Evolutionary conservation across 23 tunicate genomes (phyloP).

Genomic region (Ciona savignyi): DNA sequence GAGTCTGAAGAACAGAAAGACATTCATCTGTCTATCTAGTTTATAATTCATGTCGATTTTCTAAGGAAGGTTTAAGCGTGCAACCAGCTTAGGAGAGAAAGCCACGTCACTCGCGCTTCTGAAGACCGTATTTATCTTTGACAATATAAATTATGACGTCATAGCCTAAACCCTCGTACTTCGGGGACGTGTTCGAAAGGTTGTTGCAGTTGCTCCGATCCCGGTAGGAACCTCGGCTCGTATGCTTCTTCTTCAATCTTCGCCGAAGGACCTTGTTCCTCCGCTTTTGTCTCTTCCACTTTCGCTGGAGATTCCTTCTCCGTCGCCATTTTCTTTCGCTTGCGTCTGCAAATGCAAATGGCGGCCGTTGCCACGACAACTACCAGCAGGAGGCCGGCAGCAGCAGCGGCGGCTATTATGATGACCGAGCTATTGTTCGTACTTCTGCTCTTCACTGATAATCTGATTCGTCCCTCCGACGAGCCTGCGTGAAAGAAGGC

Average conservation of each 20-base stretch:
- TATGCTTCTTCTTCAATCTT: slow-evolving; percentile 1
- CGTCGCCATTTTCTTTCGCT: background rate
- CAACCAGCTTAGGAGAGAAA: too few species aligned
- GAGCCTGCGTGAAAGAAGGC: slow-evolving; percentile 1
- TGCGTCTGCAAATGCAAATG: slow-evolving; percentile 10
- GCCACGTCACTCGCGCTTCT: too few species aligned
- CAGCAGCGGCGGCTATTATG: slow-evolving; percentile 19
- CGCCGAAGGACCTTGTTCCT: background rate
- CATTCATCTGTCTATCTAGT: too few species aligned
- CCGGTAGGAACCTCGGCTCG: slow-evolving; percentile 1
- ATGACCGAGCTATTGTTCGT: slow-evolving; percentile 10
- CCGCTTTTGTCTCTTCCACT: background rate
- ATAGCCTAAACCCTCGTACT: slow-evolving; percentile 55
- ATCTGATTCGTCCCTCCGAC: background rate
- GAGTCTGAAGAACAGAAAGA: too few species aligned
- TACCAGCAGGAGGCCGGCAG: slow-evolving; percentile 12
- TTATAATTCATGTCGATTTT: too few species aligned
- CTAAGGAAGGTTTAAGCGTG: too few species aligned
- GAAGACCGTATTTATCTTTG: too few species aligned
- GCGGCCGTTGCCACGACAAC: slow-evolving; percentile 18
- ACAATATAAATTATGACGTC: too few species aligned
- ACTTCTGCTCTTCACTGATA: background rate
- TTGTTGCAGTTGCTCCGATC: slow-evolving; percentile 28
- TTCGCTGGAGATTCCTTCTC: slow-evolving; percentile 1
- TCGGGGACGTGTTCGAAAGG: slow-evolving; percentile 61